These are phyloP conservation scores for Artemia sinica DNA, from an alignment of 2,888 invertebrate species.

Conservation along the genomic window DNA sequence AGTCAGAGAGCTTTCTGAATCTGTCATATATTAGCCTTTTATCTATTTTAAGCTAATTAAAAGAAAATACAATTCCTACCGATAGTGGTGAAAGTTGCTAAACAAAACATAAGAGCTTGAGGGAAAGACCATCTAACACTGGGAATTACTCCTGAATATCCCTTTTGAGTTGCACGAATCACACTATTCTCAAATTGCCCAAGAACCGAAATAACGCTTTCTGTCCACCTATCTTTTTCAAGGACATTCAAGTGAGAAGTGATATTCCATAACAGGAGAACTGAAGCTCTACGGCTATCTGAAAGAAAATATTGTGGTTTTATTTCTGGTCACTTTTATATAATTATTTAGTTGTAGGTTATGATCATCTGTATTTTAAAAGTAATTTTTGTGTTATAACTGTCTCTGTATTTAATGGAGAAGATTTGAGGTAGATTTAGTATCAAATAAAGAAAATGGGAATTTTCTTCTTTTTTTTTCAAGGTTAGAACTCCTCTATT, in stretches of 20 bases:
- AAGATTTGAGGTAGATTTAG: no score
- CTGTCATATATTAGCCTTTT: no score
- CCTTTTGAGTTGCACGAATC: conserved; percentile 13
- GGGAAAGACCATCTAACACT: conserved; percentile 57
- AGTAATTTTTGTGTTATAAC: no score
- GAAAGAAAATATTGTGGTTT: not conserved
- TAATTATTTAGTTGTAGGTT: no score
- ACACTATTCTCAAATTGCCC: conserved; percentile 10
- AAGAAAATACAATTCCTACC: conserved; percentile 34
- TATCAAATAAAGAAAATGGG: no score
- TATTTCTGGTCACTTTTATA: no score
- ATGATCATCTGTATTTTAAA: no score
- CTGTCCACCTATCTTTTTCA: conserved; percentile 20
- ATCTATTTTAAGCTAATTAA: no score
- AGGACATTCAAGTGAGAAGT: conserved; percentile 20
- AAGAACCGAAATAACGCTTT: conserved; percentile 17
- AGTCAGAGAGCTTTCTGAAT: no score
- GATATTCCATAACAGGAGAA: not conserved
- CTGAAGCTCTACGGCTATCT: not conserved
- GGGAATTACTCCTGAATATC: conserved; percentile 20
- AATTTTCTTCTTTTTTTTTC: no score
- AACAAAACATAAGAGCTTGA: conserved; percentile 68
- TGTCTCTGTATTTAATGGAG: no score
- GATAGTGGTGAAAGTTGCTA: conserved; percentile 78
- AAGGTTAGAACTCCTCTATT: no score